These are phyloP conservation scores for Ifrita kowaldi DNA, from an alignment of 2,113 vertebrate species.

Conservation along the genomic window DNA sequence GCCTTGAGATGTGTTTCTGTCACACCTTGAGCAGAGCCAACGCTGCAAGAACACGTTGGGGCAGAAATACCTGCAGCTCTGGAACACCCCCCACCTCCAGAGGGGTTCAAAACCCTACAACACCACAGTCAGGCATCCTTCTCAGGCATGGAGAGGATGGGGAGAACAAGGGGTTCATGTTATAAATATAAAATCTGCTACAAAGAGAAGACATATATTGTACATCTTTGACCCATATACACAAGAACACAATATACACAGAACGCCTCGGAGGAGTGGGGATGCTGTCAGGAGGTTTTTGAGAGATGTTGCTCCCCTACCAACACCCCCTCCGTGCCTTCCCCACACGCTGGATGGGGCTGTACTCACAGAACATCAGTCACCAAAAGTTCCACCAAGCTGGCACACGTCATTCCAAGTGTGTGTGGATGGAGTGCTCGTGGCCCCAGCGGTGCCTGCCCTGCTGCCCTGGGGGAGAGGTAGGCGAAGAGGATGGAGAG, in stretches of 20 bases:
- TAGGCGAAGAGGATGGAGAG: background rate
- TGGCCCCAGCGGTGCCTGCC: background rate
- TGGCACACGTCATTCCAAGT: background rate
- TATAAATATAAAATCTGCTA: constrained; percentile 83
- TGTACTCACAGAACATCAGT: background rate
- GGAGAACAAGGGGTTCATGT: background rate
- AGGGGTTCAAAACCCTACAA: background rate
- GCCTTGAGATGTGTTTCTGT: background rate
- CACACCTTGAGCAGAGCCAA: background rate
- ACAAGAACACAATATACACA: constrained; percentile 82
- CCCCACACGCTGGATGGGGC: background rate
- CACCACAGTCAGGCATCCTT: background rate
- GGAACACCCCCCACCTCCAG: background rate
- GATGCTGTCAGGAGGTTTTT: background rate
- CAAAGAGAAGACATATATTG: constrained; percentile 76
- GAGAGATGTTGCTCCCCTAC: constrained; percentile 32
- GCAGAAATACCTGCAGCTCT: background rate
- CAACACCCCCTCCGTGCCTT: background rate
- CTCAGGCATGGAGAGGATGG: background rate
- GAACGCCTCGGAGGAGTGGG: constrained; percentile 61
- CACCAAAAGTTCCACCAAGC: background rate
- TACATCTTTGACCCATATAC: constrained; percentile 80
- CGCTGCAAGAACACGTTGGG: background rate
- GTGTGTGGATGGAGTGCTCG: background rate
- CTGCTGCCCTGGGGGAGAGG: background rate